Conservation (phyloP, 2,113 vertebrate genomes). For the Euleptes europaea region DNA sequence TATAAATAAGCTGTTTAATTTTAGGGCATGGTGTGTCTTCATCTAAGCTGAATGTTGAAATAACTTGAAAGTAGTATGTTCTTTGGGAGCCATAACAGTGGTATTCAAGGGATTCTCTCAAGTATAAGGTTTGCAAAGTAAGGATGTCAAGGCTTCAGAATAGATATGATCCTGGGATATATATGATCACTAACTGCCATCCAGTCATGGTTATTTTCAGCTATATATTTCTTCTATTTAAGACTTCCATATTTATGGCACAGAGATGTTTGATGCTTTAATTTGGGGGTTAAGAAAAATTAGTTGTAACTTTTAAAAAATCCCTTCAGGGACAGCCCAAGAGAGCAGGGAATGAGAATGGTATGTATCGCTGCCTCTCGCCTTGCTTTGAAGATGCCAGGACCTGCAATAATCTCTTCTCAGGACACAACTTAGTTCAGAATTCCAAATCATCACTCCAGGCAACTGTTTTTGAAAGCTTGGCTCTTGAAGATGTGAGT, state of each 20-base stretch:
- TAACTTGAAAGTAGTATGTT: slow-evolving; percentile 3
- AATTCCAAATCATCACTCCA: slow-evolving; percentile 1
- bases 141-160: neutral
- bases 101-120: neutral
- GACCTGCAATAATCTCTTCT: slow-evolving; percentile 34
- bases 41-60: slow-evolving; percentile 26
- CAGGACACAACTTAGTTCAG: slow-evolving; percentile 3
- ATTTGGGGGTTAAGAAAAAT: neutral
- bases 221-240: slow-evolving; percentile 37
- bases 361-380: slow-evolving; percentile 26
- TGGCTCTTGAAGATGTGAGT: neutral
- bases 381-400: slow-evolving; percentile 27
- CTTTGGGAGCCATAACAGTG: neutral
- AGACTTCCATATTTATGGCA: slow-evolving; percentile 10
- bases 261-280: neutral
- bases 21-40: neutral
- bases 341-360: slow-evolving; percentile 19
- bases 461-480: neutral
- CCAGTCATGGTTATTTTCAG: neutral
- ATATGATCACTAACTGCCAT: neutral
- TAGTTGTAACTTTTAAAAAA: neutral
- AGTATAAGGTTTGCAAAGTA: neutral
- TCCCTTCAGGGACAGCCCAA: neutral
- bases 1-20: slow-evolving; percentile 24
- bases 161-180: neutral